phyloP scores from a whole-genome alignment of 1,140 invertebrate species.

The Cyrtorhinus lividipennis region DNA sequence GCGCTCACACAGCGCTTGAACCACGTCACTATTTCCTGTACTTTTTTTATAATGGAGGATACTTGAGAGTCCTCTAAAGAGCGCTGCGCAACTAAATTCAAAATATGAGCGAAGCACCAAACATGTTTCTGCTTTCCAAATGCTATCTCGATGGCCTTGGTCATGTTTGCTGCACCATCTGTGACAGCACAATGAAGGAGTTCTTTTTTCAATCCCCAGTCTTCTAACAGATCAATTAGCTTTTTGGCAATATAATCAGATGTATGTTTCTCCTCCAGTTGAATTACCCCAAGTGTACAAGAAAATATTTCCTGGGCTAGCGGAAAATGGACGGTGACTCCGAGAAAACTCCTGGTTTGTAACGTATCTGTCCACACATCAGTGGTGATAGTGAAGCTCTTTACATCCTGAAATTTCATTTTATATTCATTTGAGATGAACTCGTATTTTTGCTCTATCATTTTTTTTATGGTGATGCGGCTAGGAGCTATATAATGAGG shows the following conservation, averaged over 20 bases:
- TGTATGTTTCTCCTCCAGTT: slow-evolving; percentile 1
- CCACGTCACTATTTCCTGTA: background rate
- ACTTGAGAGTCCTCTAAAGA: background rate
- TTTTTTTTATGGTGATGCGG: background rate
- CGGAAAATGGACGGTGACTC: background rate
- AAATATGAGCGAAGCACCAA: background rate
- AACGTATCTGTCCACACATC: background rate
- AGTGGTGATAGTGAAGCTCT: background rate
- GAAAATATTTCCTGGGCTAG: background rate
- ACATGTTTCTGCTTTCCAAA: background rate
- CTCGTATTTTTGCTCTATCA: background rate
- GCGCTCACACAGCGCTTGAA: background rate
- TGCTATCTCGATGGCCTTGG: background rate
- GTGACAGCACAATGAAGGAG: background rate
- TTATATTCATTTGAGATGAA: background rate
- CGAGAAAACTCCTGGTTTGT: slow-evolving; percentile 2
- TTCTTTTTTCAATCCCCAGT: background rate
- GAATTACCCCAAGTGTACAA: background rate
- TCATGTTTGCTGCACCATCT: slow-evolving; percentile 3
- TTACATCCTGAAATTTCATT: background rate
- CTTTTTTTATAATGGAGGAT: background rate
- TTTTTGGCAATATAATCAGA: background rate
- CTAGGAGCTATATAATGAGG: background rate
- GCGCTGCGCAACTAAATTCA: background rate
- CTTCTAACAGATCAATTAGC: background rate